These are phyloP conservation scores for Nycticorax nycticorax DNA, from an alignment of 2,113 vertebrate species.

Conservation along the genomic window DNA sequence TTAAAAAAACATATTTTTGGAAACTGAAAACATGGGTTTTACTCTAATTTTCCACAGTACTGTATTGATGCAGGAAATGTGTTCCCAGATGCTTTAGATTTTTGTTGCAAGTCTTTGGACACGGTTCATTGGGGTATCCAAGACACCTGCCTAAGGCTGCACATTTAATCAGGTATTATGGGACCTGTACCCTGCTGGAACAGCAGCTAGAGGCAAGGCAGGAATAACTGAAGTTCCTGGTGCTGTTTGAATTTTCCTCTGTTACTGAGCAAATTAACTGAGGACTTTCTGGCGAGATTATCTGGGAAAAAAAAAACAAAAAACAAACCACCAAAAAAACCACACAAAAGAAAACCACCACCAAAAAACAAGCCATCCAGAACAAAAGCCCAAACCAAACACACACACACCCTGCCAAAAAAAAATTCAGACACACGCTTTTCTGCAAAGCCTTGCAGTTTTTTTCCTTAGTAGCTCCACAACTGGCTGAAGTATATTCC, in stretches of 20 bases:
- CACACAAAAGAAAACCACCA: background rate
- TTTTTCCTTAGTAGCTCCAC: background rate
- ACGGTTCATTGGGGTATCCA: background rate
- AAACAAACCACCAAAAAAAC: background rate
- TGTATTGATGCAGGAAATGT: background rate
- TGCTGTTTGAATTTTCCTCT: background rate
- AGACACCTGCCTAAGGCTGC: background rate
- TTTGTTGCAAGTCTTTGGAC: background rate
- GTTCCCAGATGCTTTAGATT: background rate
- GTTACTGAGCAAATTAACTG: background rate
- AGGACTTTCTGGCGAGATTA: background rate
- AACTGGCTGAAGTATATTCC: background rate
- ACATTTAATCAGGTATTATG: background rate
- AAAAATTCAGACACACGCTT: background rate
- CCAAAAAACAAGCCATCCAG: no score
- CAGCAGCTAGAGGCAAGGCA: background rate
- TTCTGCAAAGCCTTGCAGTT: background rate
- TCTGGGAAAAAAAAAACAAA: fast-evolving
- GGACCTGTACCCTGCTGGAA: background rate
- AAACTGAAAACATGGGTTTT: background rate
- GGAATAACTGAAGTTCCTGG: background rate
- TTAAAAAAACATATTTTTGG: background rate
- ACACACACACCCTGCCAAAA: background rate
- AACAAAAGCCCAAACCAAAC: background rate
- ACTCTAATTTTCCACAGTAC: background rate